These are phyloP conservation scores for Sturnira hondurensis DNA, from an alignment of 2,113 vertebrate genomes.

Conservation along the genomic window DNA sequence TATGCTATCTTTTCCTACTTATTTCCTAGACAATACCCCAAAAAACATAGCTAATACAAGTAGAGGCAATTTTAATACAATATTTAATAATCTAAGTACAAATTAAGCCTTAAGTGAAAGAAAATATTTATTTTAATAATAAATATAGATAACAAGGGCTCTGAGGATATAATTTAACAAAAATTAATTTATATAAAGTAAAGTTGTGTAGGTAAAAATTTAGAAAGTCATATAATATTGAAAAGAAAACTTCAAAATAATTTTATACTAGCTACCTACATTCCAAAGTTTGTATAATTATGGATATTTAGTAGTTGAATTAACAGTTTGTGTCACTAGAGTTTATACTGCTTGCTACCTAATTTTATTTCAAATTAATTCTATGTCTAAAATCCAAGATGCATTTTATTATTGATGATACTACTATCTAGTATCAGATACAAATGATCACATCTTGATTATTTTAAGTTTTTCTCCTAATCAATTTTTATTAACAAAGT, in stretches of 20 bases:
- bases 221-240: background rate
- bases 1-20: background rate
- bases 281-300: background rate
- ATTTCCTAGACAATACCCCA: background rate
- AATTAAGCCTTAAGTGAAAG: background rate
- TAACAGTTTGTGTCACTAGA: background rate
- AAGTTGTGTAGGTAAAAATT: background rate
- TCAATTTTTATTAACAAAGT: background rate
- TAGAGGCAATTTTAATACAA: background rate
- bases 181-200: background rate
- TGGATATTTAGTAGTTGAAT: background rate
- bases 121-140: background rate
- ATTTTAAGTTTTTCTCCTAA: background rate
- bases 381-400: background rate
- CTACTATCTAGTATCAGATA: background rate
- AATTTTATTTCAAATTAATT: slow-evolving; percentile 6
- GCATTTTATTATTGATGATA: background rate
- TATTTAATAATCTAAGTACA: slow-evolving; percentile 5
- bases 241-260: background rate
- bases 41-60: background rate
- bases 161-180: background rate
- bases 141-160: background rate
- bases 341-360: background rate
- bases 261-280: background rate
- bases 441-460: background rate